Conservation (phyloP, 2,888 invertebrate species). For the Drosophila testacea region DNA sequence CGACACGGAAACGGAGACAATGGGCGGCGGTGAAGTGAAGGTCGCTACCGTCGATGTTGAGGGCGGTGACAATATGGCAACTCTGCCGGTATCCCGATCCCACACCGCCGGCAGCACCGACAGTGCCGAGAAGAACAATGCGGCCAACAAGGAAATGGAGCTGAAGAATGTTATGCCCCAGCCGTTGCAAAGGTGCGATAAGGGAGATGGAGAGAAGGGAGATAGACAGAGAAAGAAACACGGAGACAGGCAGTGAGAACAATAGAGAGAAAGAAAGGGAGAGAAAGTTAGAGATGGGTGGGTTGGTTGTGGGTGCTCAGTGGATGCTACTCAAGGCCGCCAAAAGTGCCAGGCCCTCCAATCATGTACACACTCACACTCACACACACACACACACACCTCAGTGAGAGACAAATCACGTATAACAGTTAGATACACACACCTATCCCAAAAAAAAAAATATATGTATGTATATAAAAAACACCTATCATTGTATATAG, state of each 20-base stretch:
- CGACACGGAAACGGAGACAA: conserved; percentile 81
- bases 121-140: conserved; percentile 92
- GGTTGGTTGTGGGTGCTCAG: conserved; percentile 21
- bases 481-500: conserved; percentile 16
- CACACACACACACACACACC: conserved; percentile 21
- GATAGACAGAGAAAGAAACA: not conserved
- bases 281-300: not conserved
- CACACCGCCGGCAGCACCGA: conserved; percentile 89
- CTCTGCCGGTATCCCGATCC: conserved; percentile 93
- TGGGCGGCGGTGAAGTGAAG: conserved; percentile 92
- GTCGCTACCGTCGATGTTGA: conserved; percentile 95
- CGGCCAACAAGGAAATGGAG: conserved; percentile 94
- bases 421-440: conserved; percentile 46
- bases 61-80: conserved; percentile 95
- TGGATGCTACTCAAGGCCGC: conserved; percentile 58
- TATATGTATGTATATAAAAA: not conserved
- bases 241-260: not conserved
- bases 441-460: conserved; percentile 7
- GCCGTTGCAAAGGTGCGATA: conserved; percentile 92
- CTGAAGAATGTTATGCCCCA: conserved; percentile 93
- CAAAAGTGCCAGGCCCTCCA: conserved; percentile 44
- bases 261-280: not conserved
- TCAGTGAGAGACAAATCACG: conserved; percentile 8
- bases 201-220: not conserved
- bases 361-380: conserved; percentile 31